A percentile compares a stretch with the other conserved stretches of the same genome.
Evolutionary conservation across 2,888 invertebrate genomes (phyloP).

Genomic region (Dorcus parallelipipedus): DNA sequence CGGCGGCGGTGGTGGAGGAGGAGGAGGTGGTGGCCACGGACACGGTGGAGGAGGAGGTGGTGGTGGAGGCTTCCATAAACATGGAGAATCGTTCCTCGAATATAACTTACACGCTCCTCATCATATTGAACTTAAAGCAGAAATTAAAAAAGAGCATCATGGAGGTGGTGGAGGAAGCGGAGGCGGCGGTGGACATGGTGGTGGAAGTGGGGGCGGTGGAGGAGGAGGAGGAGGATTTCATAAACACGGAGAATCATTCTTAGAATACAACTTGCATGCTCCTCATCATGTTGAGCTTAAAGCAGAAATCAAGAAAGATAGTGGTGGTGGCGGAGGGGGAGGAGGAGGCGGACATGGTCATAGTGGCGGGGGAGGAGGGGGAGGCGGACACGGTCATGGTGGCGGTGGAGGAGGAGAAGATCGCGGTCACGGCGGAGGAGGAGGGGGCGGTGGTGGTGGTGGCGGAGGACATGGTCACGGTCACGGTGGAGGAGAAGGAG

Average conservation of each 20-base stretch:
- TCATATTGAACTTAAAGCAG: neutral
- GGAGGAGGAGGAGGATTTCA: neutral
- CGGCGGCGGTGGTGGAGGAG: neutral
- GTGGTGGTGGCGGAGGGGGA: neutral
- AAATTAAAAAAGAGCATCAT: neutral
- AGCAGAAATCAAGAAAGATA: conserved; percentile 7
- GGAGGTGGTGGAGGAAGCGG: neutral
- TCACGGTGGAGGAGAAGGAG: neutral
- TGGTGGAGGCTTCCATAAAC: neutral
- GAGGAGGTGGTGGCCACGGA: neutral
- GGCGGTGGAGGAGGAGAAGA: conserved; percentile 4
- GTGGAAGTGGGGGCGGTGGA: conserved; percentile 1
- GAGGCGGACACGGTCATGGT: conserved; percentile 5
- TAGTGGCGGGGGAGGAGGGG: neutral
- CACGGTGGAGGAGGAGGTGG: neutral
- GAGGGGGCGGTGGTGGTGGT: conserved; percentile 25
- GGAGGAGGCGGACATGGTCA: conserved; percentile 19
- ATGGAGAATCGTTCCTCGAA: neutral
- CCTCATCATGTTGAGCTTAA: conserved; percentile 5
- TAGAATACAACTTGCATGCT: too few species aligned
- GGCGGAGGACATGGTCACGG: conserved; percentile 20
- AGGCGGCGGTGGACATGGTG: neutral
- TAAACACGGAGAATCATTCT: neutral
- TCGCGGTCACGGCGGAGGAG: conserved; percentile 12
- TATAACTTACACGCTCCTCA: neutral